Evolutionary conservation across 2,888 invertebrate species (phyloP).

Genomic region (Tetramorium bicarinatum): DNA sequence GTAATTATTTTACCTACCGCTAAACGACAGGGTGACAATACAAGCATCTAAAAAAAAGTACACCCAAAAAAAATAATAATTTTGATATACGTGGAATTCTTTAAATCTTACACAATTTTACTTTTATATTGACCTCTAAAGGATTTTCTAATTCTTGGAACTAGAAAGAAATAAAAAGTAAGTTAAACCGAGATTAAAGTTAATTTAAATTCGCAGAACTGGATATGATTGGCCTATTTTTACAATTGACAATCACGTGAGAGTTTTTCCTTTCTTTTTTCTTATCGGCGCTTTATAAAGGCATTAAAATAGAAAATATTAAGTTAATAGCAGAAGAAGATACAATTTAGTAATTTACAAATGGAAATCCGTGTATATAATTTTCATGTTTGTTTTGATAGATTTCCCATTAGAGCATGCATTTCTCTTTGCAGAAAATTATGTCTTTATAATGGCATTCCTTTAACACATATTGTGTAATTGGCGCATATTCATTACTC

Average conservation of each 20-base stretch:
- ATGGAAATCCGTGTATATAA: background rate
- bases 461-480: background rate
- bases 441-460: slow-evolving; percentile 2
- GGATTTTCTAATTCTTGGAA: too few relatives aligned
- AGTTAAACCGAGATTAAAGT: too few relatives aligned
- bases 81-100: too few relatives aligned
- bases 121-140: too few relatives aligned
- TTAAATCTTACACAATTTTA: too few relatives aligned
- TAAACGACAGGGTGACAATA: slow-evolving; percentile 58
- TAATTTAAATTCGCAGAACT: too few relatives aligned
- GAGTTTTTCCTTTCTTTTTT: background rate
- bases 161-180: too few relatives aligned
- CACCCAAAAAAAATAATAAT: too few relatives aligned
- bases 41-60: background rate
- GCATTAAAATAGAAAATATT: background rate
- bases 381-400: slow-evolving; percentile 2
- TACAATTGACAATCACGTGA: background rate
- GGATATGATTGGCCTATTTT: background rate
- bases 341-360: background rate
- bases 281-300: too few relatives aligned
- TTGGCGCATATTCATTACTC: background rate
- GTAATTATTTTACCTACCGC: slow-evolving; percentile 70
- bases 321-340: background rate
- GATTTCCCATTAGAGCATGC: background rate
- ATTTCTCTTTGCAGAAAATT: background rate